Evolutionary conservation across 2,888 invertebrate genomes (phyloP), one percentile per base, ranked within the genome.

Genomic region (Xestia xanthographa): DNA sequence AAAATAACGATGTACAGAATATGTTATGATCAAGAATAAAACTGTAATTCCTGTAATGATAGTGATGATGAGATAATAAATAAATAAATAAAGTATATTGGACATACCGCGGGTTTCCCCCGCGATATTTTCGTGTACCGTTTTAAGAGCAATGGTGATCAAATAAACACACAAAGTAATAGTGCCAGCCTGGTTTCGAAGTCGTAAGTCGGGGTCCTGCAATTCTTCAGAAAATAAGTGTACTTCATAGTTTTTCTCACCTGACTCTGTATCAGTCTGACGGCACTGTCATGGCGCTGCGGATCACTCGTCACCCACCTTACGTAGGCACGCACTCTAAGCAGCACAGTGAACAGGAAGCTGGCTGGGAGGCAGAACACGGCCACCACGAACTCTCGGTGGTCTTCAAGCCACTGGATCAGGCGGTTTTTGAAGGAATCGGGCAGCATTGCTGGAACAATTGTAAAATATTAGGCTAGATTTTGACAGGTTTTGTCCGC

Each of bases 301-400:
- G 96, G 94, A 65, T 94, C 93, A 74, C 95, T 93, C 77, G 92
- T 91, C 11, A 96, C 86, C 67, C 92, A 89, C 56, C 97, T 91
- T 22, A 96, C 43, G 87, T 90, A 93, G 0, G 95, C 95, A 53
- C 94, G 92, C 14, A 95, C 5, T 11, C 92, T 90, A 78, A 97
- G 89, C 50, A 95, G 67, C 34, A 97, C 77, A 41, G 97, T 94
- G 92, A 97, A 97, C 22, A 97, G 80, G 91, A 97, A 97, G 91
- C 97, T 97, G 45, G 97, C 97, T 0, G 98, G 98, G 69, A 98
- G 93, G 79, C 97, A 97, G 93, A 98, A 97, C 66, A 97, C 90
- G 26, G 97, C 92, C 74, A 98, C 97, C 43, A 98, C 97, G 22
- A 97, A 90, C 77, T 97, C 97, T 22, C 97, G 93, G 91, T 97